Percentiles rank a stretch among this genome's conserved stretches.
These are phyloP conservation scores for Drosophila aldrichi DNA, from an alignment of 2,888 invertebrate genomes.

Conservation along the genomic window DNA sequence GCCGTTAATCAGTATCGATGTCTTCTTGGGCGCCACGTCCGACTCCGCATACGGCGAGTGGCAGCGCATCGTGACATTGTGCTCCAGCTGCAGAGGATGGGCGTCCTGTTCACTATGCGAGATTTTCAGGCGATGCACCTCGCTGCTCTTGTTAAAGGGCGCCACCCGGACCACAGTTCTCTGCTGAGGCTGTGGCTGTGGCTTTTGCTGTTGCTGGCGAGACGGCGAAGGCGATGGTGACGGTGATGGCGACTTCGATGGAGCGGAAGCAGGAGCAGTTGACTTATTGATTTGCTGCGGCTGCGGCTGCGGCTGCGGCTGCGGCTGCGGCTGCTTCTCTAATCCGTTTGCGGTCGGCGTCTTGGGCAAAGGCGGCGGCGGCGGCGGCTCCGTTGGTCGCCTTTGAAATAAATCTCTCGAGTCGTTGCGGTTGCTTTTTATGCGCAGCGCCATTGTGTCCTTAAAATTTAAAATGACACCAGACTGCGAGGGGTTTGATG, in stretches of 20 bases:
- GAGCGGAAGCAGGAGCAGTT: neutral
- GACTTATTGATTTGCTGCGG: constrained; percentile 78
- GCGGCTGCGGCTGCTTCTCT: constrained; percentile 58
- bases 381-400: constrained; percentile 85
- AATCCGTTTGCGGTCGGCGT: constrained; percentile 69
- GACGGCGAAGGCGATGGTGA: neutral
- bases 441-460: constrained; percentile 94
- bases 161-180: constrained; percentile 86
- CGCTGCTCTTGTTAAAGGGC: constrained; percentile 83
- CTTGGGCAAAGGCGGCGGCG: constrained; percentile 85
- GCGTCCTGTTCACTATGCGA: constrained; percentile 86
- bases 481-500: constrained; percentile 1
- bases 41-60: constrained; percentile 15
- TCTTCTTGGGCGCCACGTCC: constrained; percentile 86
- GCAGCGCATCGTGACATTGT: constrained; percentile 39
- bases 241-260: neutral
- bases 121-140: constrained; percentile 87
- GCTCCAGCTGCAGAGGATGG: constrained; percentile 30
- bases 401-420: constrained; percentile 88
- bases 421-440: constrained; percentile 88
- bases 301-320: constrained; percentile 50
- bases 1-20: constrained; percentile 91
- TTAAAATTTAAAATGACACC: constrained; percentile 85
- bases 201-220: constrained; percentile 3
- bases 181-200: constrained; percentile 48